Base-by-base conservation (phyloP, 64 coral and sea anemone genomes). In the Pachyseris speciosa region DNA sequence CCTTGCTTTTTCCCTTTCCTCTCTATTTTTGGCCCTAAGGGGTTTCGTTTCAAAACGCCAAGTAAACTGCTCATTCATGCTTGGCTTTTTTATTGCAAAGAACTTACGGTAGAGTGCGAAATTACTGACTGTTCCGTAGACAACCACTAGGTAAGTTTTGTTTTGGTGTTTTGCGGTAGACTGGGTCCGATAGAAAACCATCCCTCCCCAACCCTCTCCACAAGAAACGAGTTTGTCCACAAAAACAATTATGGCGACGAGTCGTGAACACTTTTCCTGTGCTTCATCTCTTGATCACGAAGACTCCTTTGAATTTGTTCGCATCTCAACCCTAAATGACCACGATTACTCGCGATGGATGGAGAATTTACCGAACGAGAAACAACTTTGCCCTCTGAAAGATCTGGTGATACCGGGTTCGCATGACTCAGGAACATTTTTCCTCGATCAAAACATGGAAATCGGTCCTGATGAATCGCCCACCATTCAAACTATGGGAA, bases 321-420 rank as follows among this genome's bases (percentile, higher is more conserved):
- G 41, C 11, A 24, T 73, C 7, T 47, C 76, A n/a, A 19, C 86
- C 8, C 44, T 89, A 34, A 59, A 52, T 40, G 87, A 90, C 25
- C 61, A 92, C 31, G 87, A 98, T 87, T 92, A 89, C 60, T 98
- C 93, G 3, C 69, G 66, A 7, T 99, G 97, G 97, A 99, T 99
- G 97, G 90, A 78, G 70, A 99, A 95, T 42, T 41, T 99, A 33
- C 94, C 97, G 44, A 99, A 99, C 44, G 97, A 99, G 68, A 99
- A 99, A 43, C 97, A 99, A 27, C 83, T 99, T 1, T 95, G 97
- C 44, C 94, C 89, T 19, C 55, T 99, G 8, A 99, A 95, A 79
- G 93, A 99, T 59, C 43, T 99, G 26, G 81, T 85, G 22, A 99
- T 99, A 24, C 97, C 97, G 9, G 97, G 97, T 10, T 99, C 97